Conservation (phyloP, 1,140 invertebrate species). For the Tigriopus japonicus region DNA sequence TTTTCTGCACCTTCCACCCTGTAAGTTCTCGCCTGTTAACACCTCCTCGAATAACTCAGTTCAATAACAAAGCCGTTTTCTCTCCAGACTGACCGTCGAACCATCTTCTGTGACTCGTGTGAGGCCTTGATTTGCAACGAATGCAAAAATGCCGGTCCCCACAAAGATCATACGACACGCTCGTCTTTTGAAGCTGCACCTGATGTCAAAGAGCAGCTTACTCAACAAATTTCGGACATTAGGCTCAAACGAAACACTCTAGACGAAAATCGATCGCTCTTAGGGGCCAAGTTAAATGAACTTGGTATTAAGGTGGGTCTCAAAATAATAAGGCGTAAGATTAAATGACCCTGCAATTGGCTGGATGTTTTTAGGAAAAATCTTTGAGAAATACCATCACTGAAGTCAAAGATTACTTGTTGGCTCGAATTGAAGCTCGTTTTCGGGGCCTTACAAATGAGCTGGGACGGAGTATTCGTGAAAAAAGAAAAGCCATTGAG, state of each 20-base stretch:
- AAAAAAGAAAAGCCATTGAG: constrained; percentile 1
- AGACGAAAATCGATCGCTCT: constrained; percentile 6
- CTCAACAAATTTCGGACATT: background rate
- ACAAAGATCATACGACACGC: background rate
- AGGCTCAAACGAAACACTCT: constrained; percentile 1
- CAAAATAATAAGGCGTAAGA: no score
- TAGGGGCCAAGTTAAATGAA: constrained; percentile 1
- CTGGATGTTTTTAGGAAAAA: background rate
- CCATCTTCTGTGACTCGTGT: constrained; percentile 1
- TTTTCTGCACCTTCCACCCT: background rate
- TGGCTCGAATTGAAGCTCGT: background rate
- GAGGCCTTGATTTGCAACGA: background rate
- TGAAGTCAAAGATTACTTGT: background rate
- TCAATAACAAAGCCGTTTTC: no score
- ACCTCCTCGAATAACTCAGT: no score
- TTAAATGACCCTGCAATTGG: no score
- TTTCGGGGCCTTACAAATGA: background rate
- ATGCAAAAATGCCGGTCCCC: background rate
- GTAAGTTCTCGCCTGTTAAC: background rate
- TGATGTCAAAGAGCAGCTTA: background rate
- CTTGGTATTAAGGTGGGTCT: background rate
- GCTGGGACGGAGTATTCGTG: background rate
- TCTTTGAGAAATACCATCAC: background rate
- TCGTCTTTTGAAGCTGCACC: background rate
- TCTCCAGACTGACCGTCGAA: background rate